phyloP scores from a whole-genome alignment of 1,140 invertebrate species.

The Hycleus cichorii region DNA sequence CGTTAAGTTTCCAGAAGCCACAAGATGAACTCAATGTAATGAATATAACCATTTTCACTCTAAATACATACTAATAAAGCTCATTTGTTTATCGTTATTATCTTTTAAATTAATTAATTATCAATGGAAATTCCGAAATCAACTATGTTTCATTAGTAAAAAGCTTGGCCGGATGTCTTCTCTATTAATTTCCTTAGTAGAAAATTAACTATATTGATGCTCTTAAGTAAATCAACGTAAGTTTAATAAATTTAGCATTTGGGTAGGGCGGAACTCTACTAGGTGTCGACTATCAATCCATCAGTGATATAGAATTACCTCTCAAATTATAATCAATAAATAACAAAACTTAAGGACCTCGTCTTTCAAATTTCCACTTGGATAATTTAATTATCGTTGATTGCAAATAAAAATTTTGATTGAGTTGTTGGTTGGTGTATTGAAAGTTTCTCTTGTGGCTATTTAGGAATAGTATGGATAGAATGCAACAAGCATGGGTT shows the following conservation, averaged over 20 bases:
- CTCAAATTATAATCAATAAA: too few relatives aligned
- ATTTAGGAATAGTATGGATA: too few relatives aligned
- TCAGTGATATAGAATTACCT: slow-evolving; percentile 2
- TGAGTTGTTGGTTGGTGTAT: too few relatives aligned
- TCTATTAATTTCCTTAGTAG: slow-evolving; percentile 34
- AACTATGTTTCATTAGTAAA: slow-evolving; percentile 26
- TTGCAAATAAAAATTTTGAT: too few relatives aligned
- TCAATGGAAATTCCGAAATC: not conserved
- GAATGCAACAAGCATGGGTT: slow-evolving; percentile 8
- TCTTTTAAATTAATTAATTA: not conserved
- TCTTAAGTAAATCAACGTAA: slow-evolving; percentile 31
- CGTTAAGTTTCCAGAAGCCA: slow-evolving; percentile 27
- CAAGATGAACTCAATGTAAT: slow-evolving; percentile 18
- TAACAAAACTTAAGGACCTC: too few relatives aligned
- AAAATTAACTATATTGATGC: slow-evolving; percentile 30
- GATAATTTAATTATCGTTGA: too few relatives aligned
- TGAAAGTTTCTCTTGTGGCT: too few relatives aligned
- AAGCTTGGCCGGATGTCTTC: slow-evolving; percentile 21
- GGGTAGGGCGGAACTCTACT: slow-evolving; percentile 20
- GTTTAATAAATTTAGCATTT: slow-evolving; percentile 24
- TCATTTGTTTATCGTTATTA: not conserved
- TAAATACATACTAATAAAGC: not conserved
- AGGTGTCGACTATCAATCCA: slow-evolving; percentile 14
- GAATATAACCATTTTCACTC: slow-evolving; percentile 17
- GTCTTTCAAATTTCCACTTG: too few relatives aligned